Conservation (phyloP, 1,140 invertebrate species). For the Philaenus spumarius region DNA sequence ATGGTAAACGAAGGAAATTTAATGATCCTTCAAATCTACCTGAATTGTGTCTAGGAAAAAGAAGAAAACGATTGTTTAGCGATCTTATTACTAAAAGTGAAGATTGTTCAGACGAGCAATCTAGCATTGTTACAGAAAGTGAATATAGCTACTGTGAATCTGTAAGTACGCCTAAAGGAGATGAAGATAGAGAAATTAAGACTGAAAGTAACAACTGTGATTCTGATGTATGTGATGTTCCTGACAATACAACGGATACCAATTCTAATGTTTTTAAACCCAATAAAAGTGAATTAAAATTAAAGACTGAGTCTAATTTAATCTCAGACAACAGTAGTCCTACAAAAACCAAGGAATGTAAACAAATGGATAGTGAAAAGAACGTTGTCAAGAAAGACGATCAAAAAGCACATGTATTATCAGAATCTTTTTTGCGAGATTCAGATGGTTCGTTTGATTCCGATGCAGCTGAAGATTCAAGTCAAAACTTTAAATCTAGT, state of each 20-base stretch:
- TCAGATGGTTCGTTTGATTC: background rate
- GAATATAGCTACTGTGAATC: constrained; percentile 10
- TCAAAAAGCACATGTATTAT: background rate
- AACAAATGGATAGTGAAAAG: background rate
- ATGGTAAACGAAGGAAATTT: constrained; percentile 18
- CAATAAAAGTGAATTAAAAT: background rate
- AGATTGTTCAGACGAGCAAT: constrained; percentile 7
- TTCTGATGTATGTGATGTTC: no score
- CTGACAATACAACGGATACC: constrained; percentile 1
- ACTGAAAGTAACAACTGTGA: background rate
- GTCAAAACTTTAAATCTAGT: background rate
- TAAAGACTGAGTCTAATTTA: background rate
- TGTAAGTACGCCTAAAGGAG: background rate
- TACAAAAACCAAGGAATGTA: background rate
- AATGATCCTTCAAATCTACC: background rate
- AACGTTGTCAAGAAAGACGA: background rate
- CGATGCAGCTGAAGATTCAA: background rate
- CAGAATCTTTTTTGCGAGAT: background rate
- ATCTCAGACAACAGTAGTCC: background rate
- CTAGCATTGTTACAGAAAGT: constrained; percentile 11
- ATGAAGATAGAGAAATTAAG: constrained; percentile 2
- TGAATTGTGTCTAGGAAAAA: background rate
- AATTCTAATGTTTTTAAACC: constrained; percentile 8
- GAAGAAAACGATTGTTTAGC: background rate
- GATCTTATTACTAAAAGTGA: background rate